phyloP scores from a whole-genome alignment of 2,113 vertebrate genomes.

The Melanerpes formicivorus region DNA sequence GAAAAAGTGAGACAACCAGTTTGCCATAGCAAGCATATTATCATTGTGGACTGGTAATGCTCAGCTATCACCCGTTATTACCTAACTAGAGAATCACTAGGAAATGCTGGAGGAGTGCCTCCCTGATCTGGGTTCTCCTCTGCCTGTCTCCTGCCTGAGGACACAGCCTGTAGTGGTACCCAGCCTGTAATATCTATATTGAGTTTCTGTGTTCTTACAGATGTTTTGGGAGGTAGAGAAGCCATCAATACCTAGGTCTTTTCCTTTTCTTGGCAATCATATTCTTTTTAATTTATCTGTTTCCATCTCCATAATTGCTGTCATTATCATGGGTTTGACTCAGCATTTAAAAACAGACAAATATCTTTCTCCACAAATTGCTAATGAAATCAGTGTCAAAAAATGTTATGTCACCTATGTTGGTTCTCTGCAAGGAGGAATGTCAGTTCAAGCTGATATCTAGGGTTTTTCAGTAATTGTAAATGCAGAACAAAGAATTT shows the following conservation, averaged over 20 bases:
- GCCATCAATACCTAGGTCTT: neutral
- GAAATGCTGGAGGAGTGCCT: neutral
- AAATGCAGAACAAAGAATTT: neutral
- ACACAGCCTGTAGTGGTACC: fast-evolving
- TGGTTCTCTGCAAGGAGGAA: neutral
- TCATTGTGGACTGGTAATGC: neutral
- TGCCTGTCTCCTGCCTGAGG: neutral
- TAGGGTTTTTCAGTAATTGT: neutral
- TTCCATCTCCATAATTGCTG: neutral
- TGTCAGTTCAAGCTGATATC: neutral
- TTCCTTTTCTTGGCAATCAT: neutral
- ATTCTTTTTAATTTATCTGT: neutral
- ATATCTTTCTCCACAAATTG: neutral
- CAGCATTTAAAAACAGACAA: neutral
- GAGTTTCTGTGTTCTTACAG: neutral
- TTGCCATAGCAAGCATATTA: neutral
- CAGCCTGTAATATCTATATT: neutral
- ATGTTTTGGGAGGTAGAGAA: neutral
- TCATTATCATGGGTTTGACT: neutral
- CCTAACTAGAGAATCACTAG: neutral
- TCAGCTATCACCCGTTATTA: neutral
- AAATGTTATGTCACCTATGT: neutral
- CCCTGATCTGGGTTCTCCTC: fast-evolving
- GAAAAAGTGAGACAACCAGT: neutral
- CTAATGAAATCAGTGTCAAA: neutral